Percentiles rank a stretch among this genome's conserved stretches.
Evolutionary conservation across 1,140 invertebrate genomes (phyloP).

Genomic region (Drosophila ficusphila): DNA sequence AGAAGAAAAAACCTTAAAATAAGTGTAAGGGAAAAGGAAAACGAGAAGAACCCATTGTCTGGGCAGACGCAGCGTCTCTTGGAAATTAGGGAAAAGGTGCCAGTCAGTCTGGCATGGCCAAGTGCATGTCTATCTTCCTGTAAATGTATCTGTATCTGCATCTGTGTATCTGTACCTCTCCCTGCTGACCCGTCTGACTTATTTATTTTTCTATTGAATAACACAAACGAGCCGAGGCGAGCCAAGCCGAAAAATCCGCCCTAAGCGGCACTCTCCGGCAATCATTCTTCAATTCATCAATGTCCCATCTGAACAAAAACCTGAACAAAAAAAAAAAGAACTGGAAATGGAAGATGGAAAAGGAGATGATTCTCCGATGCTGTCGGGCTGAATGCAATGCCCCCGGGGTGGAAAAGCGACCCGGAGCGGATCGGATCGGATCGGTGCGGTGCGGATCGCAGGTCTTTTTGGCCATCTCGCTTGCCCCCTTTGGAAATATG

Average conservation of each 20-base stretch:
- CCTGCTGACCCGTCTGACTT: slow-evolving; percentile 51
- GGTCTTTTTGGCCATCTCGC: slow-evolving; percentile 17
- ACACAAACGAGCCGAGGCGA: slow-evolving; percentile 53
- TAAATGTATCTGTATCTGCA: no score
- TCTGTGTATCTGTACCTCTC: neutral
- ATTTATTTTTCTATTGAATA: slow-evolving; percentile 80
- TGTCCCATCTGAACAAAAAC: slow-evolving; percentile 48
- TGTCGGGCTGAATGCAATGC: slow-evolving; percentile 50
- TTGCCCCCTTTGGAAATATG: slow-evolving; percentile 4
- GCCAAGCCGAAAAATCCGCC: slow-evolving; percentile 42
- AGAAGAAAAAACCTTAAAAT: neutral
- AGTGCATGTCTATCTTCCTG: slow-evolving; percentile 39
- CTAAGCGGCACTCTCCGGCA: slow-evolving; percentile 61
- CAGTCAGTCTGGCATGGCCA: slow-evolving; percentile 74
- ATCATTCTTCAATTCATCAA: slow-evolving; percentile 83
- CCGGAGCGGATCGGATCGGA: slow-evolving; percentile 32
- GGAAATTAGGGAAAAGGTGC: slow-evolving; percentile 70
- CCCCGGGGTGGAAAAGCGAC: slow-evolving; percentile 55
- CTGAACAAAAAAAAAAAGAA: slow-evolving; percentile 19
- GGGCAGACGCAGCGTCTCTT: slow-evolving; percentile 48
- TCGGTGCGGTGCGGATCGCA: slow-evolving; percentile 29
- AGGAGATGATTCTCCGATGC: slow-evolving; percentile 25
- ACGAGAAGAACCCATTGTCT: slow-evolving; percentile 6
- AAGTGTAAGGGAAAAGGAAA: neutral
- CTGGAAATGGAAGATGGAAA: slow-evolving; percentile 14